Evolutionary conservation across 1,140 invertebrate species (phyloP), one percentile per base, ranked within the genome.

Genomic region (Rhyzopertha dominica): DNA sequence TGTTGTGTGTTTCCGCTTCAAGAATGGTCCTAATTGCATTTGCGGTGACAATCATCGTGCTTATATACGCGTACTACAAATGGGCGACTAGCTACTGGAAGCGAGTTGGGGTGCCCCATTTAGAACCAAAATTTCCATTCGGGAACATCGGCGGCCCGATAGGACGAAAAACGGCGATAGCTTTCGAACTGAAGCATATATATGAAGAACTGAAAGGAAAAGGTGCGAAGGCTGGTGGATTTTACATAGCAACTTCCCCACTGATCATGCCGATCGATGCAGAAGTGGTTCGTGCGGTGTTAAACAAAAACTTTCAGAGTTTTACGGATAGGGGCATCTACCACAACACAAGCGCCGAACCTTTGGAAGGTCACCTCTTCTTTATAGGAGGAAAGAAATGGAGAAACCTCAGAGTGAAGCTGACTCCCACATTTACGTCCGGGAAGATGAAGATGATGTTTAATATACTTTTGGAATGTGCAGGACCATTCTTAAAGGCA

Each of bases 361-460:
- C 65, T 0, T 44, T 67, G 5, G 52, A 56, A 2, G 54, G 51
- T 10, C 53, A 67, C 41, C 24, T 67, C 3, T 65, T 67, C 26
- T 53, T 58, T 13, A 26, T 72, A 14, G 48, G 62, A 7, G 74
- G 72, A 0, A 50, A 65, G 9, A 63, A 65, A 30, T 78, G 74
- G 75, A 22, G 9, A 67, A 68, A 36, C 35, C 75, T 14, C 67
- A 65, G 1, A 68, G 69, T 12, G 66, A 72, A 10, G 74, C 75
- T 50, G 67, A 72, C 1, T 66, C 68, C 20, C 65, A 65, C 0
- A 54, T 76, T 38, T n/a, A n/a, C n/a, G n/a, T n/a, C n/a, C n/a
- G n/a, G n/a, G n/a, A n/a, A n/a, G n/a, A n/a, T n/a, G n/a, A 74
- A 67, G 48, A 45, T 41, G 8, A 72, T 74, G 67, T 69, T 68